Conservation (phyloP, 2,113 vertebrate species). For the Triplophysa rosa region DNA sequence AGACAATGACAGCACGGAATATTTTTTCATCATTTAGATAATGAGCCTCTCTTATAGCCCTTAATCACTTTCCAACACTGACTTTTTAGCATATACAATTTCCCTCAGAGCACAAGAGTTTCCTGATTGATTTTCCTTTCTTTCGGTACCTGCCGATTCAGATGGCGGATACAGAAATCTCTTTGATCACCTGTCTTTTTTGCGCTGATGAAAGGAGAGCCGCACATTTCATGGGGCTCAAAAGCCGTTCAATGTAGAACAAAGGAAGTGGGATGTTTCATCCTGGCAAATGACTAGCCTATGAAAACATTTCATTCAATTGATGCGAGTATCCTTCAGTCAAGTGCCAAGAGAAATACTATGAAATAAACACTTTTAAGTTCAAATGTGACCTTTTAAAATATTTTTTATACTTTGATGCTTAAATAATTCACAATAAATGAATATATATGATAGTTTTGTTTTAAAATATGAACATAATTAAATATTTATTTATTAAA, state of each 20-base stretch:
- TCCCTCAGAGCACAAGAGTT: background rate
- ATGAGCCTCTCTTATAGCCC: constrained; percentile 24
- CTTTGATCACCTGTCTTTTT: constrained; percentile 51
- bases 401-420: background rate
- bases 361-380: constrained; percentile 10
- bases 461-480: background rate
- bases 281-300: constrained; percentile 35
- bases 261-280: constrained; percentile 33
- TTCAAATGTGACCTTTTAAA: background rate
- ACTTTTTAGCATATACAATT: constrained; percentile 30
- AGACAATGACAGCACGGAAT: constrained; percentile 29
- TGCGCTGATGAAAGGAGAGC: constrained; percentile 48
- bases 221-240: constrained; percentile 45
- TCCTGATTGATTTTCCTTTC: constrained; percentile 39
- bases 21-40: constrained; percentile 39
- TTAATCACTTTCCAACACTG: constrained; percentile 21
- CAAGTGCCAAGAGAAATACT: constrained; percentile 14
- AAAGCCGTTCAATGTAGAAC: constrained; percentile 43
- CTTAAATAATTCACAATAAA: background rate
- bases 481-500: no score
- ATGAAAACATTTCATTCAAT: constrained; percentile 16
- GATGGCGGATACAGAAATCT: constrained; percentile 43
- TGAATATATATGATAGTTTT: background rate
- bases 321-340: constrained; percentile 18
- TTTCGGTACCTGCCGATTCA: constrained; percentile 40